Evolutionary conservation across 2,888 invertebrate genomes (phyloP), one percentile per base, ranked within the genome.

Genomic region (Lumbricus terrestris): DNA sequence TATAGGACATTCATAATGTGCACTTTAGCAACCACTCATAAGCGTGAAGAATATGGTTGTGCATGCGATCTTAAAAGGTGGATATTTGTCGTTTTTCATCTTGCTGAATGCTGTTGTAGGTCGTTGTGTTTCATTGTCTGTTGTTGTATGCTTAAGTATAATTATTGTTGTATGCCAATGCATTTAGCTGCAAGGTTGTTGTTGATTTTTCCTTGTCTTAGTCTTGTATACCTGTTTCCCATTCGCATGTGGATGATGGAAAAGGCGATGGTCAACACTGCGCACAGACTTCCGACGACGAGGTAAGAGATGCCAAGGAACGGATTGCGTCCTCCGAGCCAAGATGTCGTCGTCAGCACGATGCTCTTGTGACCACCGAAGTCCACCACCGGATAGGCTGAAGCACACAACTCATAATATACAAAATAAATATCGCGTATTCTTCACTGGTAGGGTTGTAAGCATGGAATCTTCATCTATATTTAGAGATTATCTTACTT

Each of bases 261-360:
- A 93, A 99, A 96, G 20, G 97, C 96, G 91, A 98, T 96, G 90
- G 99, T 99, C 15, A 99, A 96, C 33, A 99, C 95, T 90, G 99
- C 96, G 94, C 99, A 99, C 90, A 99, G 96, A 92, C 97, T 97
- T 42, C 99, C 99, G 13, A 99, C 99, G 37, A 98, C 98, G 92
- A 99, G 98, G 95, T 99, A 99, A 3, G 99, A 98, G 92, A 99
- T 98, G 89, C 99, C 99, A 40, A 99, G 96, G 96, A 99, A 99
- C 6, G 98, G 97, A 95, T 99, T 99, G 96, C 99, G 99, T 47
- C 99, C 99, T 89, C 99, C 99, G 88, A 99, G 96, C 93, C 99
- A 96, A 0, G 99, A 98, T 0, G 99, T 99, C 15, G 98, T 99
- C 90, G 99, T 98, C 92, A 99, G 96, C 93, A 99, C 97, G 96